These are phyloP conservation scores for Diuraphis noxia DNA, from an alignment of 1,140 invertebrate species.

Conservation along the genomic window DNA sequence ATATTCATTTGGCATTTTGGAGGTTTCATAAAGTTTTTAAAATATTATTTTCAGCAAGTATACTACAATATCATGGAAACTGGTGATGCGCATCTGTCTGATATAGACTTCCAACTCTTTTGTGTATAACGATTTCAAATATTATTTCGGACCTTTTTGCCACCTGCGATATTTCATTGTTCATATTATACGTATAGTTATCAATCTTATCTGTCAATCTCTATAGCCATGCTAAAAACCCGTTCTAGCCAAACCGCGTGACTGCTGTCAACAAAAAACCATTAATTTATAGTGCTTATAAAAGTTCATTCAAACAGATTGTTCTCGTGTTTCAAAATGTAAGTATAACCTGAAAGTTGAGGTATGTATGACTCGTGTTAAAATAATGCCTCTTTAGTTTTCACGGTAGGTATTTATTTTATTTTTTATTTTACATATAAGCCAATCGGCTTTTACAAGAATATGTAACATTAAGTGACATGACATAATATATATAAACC, in stretches of 20 bases:
- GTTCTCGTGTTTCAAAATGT: neutral
- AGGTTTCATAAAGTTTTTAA: neutral
- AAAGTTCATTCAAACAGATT: neutral
- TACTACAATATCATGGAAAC: neutral
- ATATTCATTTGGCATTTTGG: neutral
- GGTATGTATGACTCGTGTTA: neutral
- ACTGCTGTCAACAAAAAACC: neutral
- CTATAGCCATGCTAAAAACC: neutral
- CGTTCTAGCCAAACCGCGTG: neutral
- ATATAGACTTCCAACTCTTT: neutral
- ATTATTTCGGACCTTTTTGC: neutral
- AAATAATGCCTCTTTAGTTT: neutral
- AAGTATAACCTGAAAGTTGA: neutral
- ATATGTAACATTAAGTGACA: too few species aligned
- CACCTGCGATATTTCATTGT: neutral
- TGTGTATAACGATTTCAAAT: neutral
- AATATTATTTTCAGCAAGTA: neutral
- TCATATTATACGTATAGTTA: neutral
- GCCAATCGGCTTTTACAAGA: too few species aligned
- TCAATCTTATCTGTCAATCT: neutral
- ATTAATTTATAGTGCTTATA: neutral
- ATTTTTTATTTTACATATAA: too few species aligned
- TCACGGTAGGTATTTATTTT: too few species aligned
- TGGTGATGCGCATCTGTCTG: neutral
- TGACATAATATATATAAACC: too few species aligned